A percentile compares a stretch with the other conserved stretches of the same genome.
These are phyloP conservation scores for Arge pagana DNA, from an alignment of 2,888 invertebrate genomes.

Conservation along the genomic window DNA sequence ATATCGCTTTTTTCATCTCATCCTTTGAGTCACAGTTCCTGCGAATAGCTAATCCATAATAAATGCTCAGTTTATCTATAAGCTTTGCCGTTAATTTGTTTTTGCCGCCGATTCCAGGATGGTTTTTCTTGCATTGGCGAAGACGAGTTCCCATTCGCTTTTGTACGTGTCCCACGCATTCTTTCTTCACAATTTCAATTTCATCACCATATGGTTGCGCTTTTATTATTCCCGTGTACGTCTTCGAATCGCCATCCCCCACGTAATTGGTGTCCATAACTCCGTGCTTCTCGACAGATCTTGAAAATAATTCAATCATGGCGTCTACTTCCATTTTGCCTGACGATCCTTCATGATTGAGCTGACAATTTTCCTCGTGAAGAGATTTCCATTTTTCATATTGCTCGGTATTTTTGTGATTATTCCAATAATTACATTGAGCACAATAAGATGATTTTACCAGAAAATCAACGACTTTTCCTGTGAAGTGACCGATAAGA, in stretches of 20 bases:
- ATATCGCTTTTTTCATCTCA: not conserved
- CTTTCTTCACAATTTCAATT: not conserved
- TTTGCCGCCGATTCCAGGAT: conserved; percentile 14
- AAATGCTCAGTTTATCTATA: not conserved
- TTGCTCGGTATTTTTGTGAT: conserved; percentile 12
- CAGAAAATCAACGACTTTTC: conserved; percentile 19
- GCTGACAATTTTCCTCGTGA: conserved; percentile 18
- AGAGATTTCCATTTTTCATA: conserved; percentile 21
- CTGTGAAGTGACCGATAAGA: conserved; percentile 24
- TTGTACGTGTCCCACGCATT: conserved; percentile 5
- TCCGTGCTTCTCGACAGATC: conserved; percentile 23
- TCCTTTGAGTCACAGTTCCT: not conserved
- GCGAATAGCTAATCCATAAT: not conserved
- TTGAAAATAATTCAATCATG: conserved; percentile 24
- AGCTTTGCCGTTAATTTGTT: not conserved
- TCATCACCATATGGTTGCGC: not conserved
- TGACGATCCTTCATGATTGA: conserved; percentile 19
- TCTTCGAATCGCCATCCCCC: conserved; percentile 27
- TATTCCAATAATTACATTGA: conserved; percentile 17
- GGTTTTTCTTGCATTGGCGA: conserved; percentile 17
- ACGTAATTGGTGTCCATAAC: conserved; percentile 25
- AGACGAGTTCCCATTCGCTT: conserved; percentile 6
- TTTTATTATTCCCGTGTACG: conserved; percentile 15
- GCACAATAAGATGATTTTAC: conserved; percentile 20
- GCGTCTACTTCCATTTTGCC: conserved; percentile 28